Evolutionary conservation across 2,797 vertebrate genomes (phyloP), one percentile per base, ranked within the genome.

Genomic region (Neostethus bicornis): DNA sequence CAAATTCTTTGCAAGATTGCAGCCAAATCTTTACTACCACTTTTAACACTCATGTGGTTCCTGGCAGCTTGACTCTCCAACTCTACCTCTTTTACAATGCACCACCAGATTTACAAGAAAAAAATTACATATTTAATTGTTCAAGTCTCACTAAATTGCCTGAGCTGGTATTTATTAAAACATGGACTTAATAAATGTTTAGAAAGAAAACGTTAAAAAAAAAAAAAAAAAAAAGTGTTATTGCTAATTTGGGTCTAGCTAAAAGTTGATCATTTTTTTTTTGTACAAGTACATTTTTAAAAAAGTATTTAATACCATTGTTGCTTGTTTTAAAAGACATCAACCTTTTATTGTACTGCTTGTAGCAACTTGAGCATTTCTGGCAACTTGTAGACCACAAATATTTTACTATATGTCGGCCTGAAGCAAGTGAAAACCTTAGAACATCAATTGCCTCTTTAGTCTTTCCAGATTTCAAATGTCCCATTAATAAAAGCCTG

Each of bases 101-200:
- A 52, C 43, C n/a, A n/a, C 19, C 51, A 32, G 41, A 57, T 59
- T 52, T 50, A 61, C 46, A 35, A 49, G 21, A 23, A 37, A 70
- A 79, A 75, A 51, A 66, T 67, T 67, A 48, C 68, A 38, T 19
- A 19, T 77, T 65, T 83, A 69, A 77, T 73, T 57, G 26, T 10
- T 28, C 29, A 35, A n/a, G n/a, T n/a, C 7, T 35, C n/a, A n/a
- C 31, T 13, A 13, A 4, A 12, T 31, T 11, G 4, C 7, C 29
- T 1, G 13, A 12, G 31, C 12, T 31, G 12, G 7, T 25, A 13
- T 31, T 31, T 31, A 13, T 12, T 12, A 13, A 31, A 12, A 29
- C 7, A 10, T 4, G 17, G 16, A 1, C n/a, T n/a, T n/a, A n/a
- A n/a, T n/a, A n/a, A n/a, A n/a, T n/a, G n/a, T n/a, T n/a, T 4